Percentiles rank a stretch among this genome's conserved stretches.
Conservation (phyloP, 2,113 vertebrate species). For the Ariopsis seemanni region DNA sequence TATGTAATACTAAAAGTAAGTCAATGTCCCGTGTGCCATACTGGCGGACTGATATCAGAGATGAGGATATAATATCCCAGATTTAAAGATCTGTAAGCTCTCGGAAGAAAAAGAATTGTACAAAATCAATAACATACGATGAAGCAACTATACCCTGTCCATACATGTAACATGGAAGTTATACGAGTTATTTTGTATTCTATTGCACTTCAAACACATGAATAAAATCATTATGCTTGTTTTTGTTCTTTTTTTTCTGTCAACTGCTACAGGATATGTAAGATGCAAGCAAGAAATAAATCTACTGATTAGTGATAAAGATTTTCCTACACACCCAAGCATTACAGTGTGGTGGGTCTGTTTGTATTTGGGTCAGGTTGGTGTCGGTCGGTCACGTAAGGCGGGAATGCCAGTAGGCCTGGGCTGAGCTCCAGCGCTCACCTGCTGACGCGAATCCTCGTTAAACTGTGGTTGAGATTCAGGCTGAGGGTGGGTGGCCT, state of each 20-base stretch:
- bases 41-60: neutral
- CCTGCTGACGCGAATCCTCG: slow-evolving; percentile 1
- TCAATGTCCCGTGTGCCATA: neutral
- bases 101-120: neutral
- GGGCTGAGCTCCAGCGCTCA: slow-evolving; percentile 13
- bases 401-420: neutral
- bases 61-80: neutral
- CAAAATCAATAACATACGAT: neutral
- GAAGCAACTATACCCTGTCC: slow-evolving; percentile 30
- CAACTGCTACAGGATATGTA: neutral
- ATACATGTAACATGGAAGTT: neutral
- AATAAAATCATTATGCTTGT: neutral
- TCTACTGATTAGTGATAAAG: neutral
- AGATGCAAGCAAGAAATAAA: neutral
- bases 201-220: slow-evolving; percentile 15
- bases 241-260: slow-evolving; percentile 10
- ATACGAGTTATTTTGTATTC: slow-evolving; percentile 58
- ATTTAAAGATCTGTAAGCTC: neutral
- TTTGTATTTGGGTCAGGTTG: slow-evolving; percentile 16
- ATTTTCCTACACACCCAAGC: slow-evolving; percentile 1
- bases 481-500: slow-evolving; percentile 46
- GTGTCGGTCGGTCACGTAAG: slow-evolving; percentile 13
- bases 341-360: slow-evolving; percentile 29
- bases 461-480: slow-evolving; percentile 20
- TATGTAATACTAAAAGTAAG: neutral